Evolutionary conservation across 2,797 vertebrate species (phyloP), one percentile per base, ranked within the genome.

Genomic region (Furcifer pardalis): DNA sequence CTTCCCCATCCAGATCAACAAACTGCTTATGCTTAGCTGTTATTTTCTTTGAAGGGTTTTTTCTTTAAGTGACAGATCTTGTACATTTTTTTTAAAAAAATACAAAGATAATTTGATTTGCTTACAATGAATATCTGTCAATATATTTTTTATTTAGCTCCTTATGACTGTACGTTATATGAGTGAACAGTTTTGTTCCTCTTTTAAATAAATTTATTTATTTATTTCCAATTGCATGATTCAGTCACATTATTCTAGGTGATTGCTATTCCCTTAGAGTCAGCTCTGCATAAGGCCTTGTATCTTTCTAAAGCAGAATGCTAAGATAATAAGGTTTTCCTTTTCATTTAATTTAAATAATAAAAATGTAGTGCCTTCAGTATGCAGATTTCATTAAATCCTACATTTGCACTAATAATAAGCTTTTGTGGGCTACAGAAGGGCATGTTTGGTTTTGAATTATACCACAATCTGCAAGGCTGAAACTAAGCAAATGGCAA

Each of bases 51-150:
- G 35, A 68, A 37, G 17, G 30, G 4, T 10, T 46, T 46, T 46
- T 46, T 46, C 19, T 35, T 35, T 12, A 68, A 68, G 7, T 32
- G 35, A 37, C 66, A 7, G 40, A 19, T 44, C 30, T 78, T 37
- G n/a, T 30, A 27, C 44, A 49, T 13, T 13, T 49, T 66, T 79
- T 66, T 66, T 56, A 56, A 56, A 79, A 56, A 56, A 79, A 79
- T 46, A 25, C n/a, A 49, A 19, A 66, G 21, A 32, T n/a, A 46
- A 17, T 0, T 82, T 74, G n/a, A 86, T 10, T 23, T 84, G 0
- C 2, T 94, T 92, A 66, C 17, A 32, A 77, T 87, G 8, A 82
- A 49, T 80, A 68, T 91, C 86, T 74, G 77, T 1, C 71, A 49
- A 78, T 77, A 82, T n/a, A 4, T 0, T 27, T 78, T 86, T 90